Percentiles rank a stretch among this genome's conserved stretches.
Conservation (phyloP, 2,113 vertebrate species). For the Opisthocomus hoazin region DNA sequence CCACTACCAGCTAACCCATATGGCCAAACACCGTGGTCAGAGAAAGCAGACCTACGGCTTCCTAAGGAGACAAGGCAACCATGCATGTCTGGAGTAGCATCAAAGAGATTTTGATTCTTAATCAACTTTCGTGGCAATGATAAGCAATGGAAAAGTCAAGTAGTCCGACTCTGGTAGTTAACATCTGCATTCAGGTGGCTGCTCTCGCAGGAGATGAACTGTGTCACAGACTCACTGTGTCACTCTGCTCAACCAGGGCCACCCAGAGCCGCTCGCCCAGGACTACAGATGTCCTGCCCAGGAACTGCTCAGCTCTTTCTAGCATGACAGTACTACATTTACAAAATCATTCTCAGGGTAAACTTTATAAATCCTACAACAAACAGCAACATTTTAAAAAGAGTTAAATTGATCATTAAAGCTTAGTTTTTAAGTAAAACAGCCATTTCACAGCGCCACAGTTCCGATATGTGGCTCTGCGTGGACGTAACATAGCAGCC, state of each 20-base stretch:
- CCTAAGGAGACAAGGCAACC: background rate
- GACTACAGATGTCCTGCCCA: background rate
- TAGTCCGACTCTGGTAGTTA: background rate
- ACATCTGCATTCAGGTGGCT: background rate
- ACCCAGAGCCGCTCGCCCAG: rapidly evolving
- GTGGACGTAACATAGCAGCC: background rate
- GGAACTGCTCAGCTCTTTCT: background rate
- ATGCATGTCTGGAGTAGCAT: background rate
- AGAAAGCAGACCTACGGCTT: background rate
- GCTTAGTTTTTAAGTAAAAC: background rate
- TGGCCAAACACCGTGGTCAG: no score
- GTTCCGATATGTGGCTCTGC: background rate
- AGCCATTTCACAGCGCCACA: background rate
- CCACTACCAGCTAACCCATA: background rate
- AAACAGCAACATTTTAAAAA: background rate
- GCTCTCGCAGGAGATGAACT: background rate
- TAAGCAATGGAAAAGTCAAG: background rate
- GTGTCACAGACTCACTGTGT: background rate
- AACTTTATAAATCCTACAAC: background rate
- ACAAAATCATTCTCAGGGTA: background rate
- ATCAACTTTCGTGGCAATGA: background rate
- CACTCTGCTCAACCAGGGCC: background rate
- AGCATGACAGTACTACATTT: background rate
- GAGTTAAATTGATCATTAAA: background rate
- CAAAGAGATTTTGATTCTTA: background rate